Evolutionary conservation across 2,888 invertebrate genomes (phyloP).

Genomic region (Ommatoiulus sabulosus): DNA sequence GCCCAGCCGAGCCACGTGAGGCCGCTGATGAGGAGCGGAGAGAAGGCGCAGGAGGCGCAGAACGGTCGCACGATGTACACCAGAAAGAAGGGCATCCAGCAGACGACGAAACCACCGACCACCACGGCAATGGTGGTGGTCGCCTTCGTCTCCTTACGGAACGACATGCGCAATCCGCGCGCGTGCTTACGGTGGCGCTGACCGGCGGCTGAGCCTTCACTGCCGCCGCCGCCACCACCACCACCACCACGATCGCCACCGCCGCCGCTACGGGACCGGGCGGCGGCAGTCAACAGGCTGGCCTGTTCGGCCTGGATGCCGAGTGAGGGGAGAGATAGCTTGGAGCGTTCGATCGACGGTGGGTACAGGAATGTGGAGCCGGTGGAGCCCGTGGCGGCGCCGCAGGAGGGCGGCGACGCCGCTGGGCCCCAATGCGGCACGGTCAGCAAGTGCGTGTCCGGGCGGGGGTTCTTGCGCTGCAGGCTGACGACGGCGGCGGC

Average conservation of each 20-base stretch:
- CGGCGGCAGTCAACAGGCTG: not conserved
- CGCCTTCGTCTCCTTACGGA: conserved; percentile 85
- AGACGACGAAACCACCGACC: conserved; percentile 87
- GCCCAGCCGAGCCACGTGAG: conserved; percentile 91
- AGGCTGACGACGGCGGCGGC: conserved; percentile 6
- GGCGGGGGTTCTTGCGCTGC: not conserved
- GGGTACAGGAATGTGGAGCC: not conserved
- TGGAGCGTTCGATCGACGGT: not conserved
- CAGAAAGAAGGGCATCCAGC: conserved; percentile 89
- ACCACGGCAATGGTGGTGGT: conserved; percentile 88
- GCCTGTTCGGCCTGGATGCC: conserved; percentile 34
- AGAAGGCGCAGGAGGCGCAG: conserved; percentile 72
- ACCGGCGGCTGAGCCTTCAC: not conserved
- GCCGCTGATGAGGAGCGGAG: conserved; percentile 76
- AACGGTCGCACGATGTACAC: conserved; percentile 86
- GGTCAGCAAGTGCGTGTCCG: conserved; percentile 35
- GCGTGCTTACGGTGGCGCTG: conserved; percentile 50
- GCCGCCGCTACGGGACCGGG: not conserved
- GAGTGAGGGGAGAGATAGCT: conserved; percentile 10
- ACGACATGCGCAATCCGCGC: conserved; percentile 64
- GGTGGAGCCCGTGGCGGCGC: conserved; percentile 2
- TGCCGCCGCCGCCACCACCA: too few relatives aligned
- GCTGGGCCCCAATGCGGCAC: conserved; percentile 48
- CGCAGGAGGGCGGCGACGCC: conserved; percentile 4
- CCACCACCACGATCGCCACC: not conserved